Base-by-base conservation (phyloP, 2,888 invertebrate species). In the Cheiracanthium punctorium region DNA sequence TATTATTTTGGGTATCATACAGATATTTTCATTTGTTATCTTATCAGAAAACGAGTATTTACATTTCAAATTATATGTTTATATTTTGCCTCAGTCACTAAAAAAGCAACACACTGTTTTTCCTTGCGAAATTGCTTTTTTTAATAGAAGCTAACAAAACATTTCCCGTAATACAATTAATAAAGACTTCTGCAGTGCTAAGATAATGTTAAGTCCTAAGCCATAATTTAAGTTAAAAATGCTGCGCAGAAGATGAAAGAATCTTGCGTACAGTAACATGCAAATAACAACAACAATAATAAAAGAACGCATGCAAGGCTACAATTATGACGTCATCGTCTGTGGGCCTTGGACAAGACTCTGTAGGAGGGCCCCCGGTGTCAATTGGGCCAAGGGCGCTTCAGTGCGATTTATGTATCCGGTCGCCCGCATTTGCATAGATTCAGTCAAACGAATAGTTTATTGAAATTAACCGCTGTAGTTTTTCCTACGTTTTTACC, bases 321-420 rank as follows among this genome's bases (percentile, higher is more conserved):
- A 37, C 20, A 30, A 14, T 29, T 32, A 30, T 79, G 70, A 79
- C 48, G 77, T 79, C 70, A 79, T 70, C 29, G 52, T 24, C 52
- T 30, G 20, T 33, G 33, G 52, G 77, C 77, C 77, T 79, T 70
- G 70, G 77, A 32, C 33, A 67, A 32, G 33, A 10, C 37, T 20
- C 69, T 28, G 37, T 52, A 29, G 77, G 77, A 79, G 70, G 77
- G 76, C 65, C 75, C 30, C 70, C 24, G 32, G 37, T 41, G 70
- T 70, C 77, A 79, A 70, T 33, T 29, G 52, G 70, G 77, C 70
- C 48, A 70, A 79, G 77, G 77, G 77, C 77, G 77, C 70, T 70
- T 17, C 77, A 32, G 52, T 12, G 43, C 70, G 70, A 79, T 70
- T 79, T 79, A 79, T 79, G 67, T 67, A 79, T 79, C 77, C 77